Base-by-base conservation (phyloP, 2,113 vertebrate genomes). In the Xiphophorus maculatus region DNA sequence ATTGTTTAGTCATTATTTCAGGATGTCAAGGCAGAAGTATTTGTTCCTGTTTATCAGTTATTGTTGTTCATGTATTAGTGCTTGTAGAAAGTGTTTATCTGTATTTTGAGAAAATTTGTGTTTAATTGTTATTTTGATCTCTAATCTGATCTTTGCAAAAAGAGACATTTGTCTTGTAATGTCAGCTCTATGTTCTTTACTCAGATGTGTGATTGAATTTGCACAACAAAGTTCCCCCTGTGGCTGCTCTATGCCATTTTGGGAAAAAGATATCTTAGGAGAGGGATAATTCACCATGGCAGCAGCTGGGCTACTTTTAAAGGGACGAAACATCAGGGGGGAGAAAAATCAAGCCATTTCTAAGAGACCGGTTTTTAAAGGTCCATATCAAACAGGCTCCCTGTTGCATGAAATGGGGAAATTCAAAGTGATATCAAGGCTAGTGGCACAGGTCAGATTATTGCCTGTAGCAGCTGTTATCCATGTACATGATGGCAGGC, bases 361-460 rank as follows among this genome's bases (percentile, higher is more conserved):
- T 83, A 40, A 81, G 74, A 72, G 66, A 64, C 58, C 11, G 40
- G 25, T 87, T 84, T 87, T 84, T 77, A 28, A 63, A 74, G 66
- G 60, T 76, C 64, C 22, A 30, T 27, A 75, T 81, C 73, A 82
- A 69, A 82, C 77, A 75, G 64, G 9, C 28, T 51, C 35, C 65
- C 68, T 22, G 68, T 61, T 63, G 77, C 62, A 44, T 58, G 63
- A 79, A 87, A 79, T 63, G 32, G 64, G 70, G 33, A 44, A 64
- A 76, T 83, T 79, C 66, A 80, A 80, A 81, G 68, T 64, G 67
- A 79, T 77, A 77, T 82, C 67, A 75, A 79, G 54, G 61, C 44
- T 70, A 74, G 79, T 40, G 15, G 61, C 71, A 68, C 62, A 75
- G 83, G 88, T 87, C 77, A 81, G 64, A 61, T 83, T 69, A 51